Base-by-base conservation (phyloP, 92 coral and sea anemone genomes). In the Palythoa grandiflora region DNA sequence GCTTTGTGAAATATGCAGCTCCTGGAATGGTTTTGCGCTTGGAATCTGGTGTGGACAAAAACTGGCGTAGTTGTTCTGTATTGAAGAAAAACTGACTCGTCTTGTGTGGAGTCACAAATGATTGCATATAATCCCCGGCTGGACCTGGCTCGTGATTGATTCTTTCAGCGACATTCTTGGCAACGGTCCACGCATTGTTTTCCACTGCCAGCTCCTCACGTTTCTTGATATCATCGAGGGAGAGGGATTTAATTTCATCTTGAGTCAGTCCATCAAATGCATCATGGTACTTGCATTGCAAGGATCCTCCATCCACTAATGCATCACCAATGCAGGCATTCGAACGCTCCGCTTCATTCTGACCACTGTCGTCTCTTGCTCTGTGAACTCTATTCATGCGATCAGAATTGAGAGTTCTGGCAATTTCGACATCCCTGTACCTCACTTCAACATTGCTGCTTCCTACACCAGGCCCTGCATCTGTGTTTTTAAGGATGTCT, bases 391-490 rank as follows among this genome's bases (percentile, higher is more conserved):
- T 28, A 28, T 28, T 28, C 28, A 28, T 28, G 28, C 28, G 75
- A 83, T 92, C 95, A 73, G 87, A 86, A 78, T 92, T 89, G 9
- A 83, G 79, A 70, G 89, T 87, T 87, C 95, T 89, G 72, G 92
- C 95, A 75, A 89, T 89, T 87, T 89, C 91, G 15, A 48, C 92
- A 71, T 89, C 91, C 57, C 89, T 39, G 68, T 75, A 77, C 63
- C 77, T 84, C 77, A 77, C 85, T 57, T 84, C 85, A 59, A 75
- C 28, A 28, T 55, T 55, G 15, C 63, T 55, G 15, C 63, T 7
- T 55, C 63, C 63, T 55, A 55, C 14, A 14, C 89, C 93, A 78
- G 95, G 91, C 14, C 93, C 91, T 70, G 89, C 95, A 93, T 85
- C 92, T 83, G 85, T 87, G 11, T 54, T 65, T 68, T 39, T 75